Conservation (phyloP, 2,113 vertebrate species). For the Calidris pygmaea region DNA sequence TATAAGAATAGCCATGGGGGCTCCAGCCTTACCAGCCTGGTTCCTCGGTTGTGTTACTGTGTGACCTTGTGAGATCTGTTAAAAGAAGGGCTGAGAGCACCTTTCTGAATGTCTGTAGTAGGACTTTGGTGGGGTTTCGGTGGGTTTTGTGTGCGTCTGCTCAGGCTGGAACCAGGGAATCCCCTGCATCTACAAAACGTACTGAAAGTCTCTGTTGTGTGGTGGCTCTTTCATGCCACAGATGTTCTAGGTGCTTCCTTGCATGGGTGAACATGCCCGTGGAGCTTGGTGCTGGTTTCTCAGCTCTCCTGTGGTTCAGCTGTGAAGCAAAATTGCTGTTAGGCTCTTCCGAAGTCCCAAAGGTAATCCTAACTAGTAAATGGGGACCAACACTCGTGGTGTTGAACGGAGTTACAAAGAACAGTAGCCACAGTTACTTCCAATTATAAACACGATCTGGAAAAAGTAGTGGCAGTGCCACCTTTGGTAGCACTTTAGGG, state of each 20-base stretch:
- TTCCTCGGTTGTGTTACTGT: neutral
- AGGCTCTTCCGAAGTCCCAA: neutral
- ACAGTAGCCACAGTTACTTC: neutral
- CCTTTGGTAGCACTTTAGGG: neutral
- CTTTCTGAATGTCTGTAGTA: neutral
- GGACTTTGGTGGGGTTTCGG: neutral
- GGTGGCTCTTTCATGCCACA: neutral
- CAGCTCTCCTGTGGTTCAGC: neutral
- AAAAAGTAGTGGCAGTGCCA: neutral
- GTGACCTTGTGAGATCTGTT: neutral
- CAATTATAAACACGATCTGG: neutral
- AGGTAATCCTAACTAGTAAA: neutral
- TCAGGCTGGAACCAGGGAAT: neutral
- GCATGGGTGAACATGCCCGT: neutral
- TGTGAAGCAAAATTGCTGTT: neutral
- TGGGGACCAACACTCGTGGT: neutral
- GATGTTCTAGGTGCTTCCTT: neutral
- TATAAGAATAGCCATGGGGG: neutral
- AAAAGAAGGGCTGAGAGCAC: neutral
- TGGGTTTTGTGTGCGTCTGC: neutral
- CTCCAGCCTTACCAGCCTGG: neutral
- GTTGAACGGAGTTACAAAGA: accelerated
- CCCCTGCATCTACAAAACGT: accelerated
- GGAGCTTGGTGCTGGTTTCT: neutral
- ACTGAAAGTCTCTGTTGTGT: accelerated